Conservation (phyloP, 2,888 invertebrate species). For the Aphidius colemani region DNA sequence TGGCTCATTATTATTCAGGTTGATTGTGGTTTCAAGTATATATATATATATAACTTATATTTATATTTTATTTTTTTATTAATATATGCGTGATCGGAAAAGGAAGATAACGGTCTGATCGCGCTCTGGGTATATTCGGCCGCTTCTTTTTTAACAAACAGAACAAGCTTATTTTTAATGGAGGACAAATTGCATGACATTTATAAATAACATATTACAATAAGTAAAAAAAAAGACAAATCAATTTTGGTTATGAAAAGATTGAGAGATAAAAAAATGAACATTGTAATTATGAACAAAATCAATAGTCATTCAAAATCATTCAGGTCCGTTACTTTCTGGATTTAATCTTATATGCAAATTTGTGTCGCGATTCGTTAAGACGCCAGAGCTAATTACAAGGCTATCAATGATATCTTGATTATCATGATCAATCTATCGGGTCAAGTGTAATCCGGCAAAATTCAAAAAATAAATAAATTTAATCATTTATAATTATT, state of each 20-base stretch:
- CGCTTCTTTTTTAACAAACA: neutral
- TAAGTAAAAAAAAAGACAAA: conserved; percentile 28
- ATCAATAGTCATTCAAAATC: conserved; percentile 7
- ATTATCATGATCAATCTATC: conserved; percentile 40
- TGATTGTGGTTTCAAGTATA: conserved; percentile 16
- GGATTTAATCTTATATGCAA: neutral
- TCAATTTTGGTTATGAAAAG: conserved; percentile 16
- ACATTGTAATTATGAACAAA: conserved; percentile 9
- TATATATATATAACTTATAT: no score
- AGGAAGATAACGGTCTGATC: conserved; percentile 22
- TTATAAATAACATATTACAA: conserved; percentile 9
- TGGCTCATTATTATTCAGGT: conserved; percentile 25
- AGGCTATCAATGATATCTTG: conserved; percentile 35
- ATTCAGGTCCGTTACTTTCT: conserved; percentile 10
- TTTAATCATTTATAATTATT: neutral
- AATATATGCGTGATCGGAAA: conserved; percentile 6
- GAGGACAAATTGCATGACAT: no score
- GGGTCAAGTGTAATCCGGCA: neutral
- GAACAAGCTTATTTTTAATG: no score
- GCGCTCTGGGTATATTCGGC: neutral
- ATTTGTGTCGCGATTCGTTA: conserved; percentile 18
- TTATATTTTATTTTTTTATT: no score
- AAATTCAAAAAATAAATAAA: neutral
- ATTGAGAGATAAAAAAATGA: neutral
- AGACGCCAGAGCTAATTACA: conserved; percentile 35